Evolutionary conservation across 2,113 vertebrate genomes (phyloP).

Genomic region (Holacanthus passer): DNA sequence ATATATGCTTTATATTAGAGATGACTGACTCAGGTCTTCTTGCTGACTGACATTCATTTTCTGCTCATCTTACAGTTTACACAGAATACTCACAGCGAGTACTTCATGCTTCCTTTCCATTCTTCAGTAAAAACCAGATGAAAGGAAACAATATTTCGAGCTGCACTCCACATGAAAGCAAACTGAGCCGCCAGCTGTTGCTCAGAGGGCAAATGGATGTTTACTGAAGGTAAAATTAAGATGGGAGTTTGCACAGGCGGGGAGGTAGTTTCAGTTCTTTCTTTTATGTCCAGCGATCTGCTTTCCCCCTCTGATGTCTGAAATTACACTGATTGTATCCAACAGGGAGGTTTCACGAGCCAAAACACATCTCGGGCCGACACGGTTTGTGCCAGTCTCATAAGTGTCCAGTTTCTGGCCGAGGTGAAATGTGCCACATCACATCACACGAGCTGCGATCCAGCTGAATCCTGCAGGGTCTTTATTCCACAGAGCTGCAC

Average conservation of each 20-base stretch:
- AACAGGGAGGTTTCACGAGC: slow-evolving; percentile 32
- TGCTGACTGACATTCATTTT: background rate
- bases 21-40: background rate
- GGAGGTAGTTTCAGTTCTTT: slow-evolving; percentile 7
- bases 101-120: background rate
- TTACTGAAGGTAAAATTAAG: slow-evolving; percentile 22
- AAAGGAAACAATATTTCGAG: background rate
- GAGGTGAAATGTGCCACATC: slow-evolving; percentile 11
- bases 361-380: slow-evolving; percentile 39
- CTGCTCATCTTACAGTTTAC: background rate
- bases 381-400: slow-evolving; percentile 20
- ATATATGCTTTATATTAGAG: background rate
- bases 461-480: background rate
- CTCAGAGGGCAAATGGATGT: slow-evolving; percentile 28
- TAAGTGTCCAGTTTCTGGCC: background rate
- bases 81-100: background rate
- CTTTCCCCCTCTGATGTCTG: slow-evolving; percentile 40
- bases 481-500: background rate
- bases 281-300: slow-evolving; percentile 43
- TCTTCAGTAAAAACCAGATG: background rate
- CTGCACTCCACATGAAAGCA: slow-evolving; percentile 5
- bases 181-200: background rate
- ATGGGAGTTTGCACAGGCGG: slow-evolving; percentile 5
- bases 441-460: background rate
- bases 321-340: slow-evolving; percentile 56